These are phyloP conservation scores for Spialia ferax DNA, from an alignment of 2,888 invertebrate species.

Conservation along the genomic window DNA sequence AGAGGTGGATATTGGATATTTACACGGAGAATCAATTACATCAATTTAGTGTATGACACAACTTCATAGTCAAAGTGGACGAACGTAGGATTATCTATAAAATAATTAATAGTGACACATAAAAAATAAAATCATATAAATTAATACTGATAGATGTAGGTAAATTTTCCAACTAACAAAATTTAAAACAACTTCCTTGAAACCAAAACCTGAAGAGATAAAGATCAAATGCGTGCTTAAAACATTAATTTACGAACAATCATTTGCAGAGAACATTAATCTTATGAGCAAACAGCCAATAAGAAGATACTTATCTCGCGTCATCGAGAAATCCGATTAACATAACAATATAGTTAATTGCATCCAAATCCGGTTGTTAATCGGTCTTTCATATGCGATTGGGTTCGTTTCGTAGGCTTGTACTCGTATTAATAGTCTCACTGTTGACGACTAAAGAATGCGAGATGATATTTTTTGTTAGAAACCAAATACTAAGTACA, in stretches of 20 bases:
- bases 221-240: constrained; percentile 8
- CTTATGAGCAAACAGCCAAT: constrained; percentile 62
- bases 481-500: no score
- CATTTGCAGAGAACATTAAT: constrained; percentile 56
- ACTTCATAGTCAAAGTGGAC: no score
- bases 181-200: neutral
- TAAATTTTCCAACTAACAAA: neutral
- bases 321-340: constrained; percentile 64
- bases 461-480: constrained; percentile 1
- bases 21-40: no score
- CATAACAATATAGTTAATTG: constrained; percentile 61
- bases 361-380: constrained; percentile 44
- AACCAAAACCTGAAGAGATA: neutral
- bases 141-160: neutral
- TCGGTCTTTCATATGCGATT: constrained; percentile 33
- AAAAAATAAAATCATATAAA: no score
- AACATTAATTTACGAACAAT: constrained; percentile 35
- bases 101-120: no score
- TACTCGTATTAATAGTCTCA: constrained; percentile 5
- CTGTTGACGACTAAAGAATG: neutral
- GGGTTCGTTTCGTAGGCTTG: constrained; percentile 12
- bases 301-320: constrained; percentile 64
- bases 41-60: no score
- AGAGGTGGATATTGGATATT: no score
- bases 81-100: no score